Evolutionary conservation across 2,797 vertebrate species (phyloP).

Genomic region (Loris lydekkerianus): DNA sequence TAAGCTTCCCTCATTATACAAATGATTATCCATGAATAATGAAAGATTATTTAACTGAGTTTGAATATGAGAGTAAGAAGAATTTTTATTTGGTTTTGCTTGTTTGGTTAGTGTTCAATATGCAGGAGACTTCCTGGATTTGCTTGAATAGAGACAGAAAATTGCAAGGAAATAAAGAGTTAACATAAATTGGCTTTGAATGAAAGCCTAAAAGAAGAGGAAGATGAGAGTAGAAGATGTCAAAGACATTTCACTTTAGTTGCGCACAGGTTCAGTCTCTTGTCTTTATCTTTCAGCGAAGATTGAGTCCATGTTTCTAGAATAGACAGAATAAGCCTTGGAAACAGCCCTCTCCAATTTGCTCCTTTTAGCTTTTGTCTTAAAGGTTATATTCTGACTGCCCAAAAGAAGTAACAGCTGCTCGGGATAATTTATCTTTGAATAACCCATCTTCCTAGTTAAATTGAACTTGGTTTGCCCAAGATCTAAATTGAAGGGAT

Average conservation of each 20-base stretch:
- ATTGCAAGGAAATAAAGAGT: background rate
- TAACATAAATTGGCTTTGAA: background rate
- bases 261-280: background rate
- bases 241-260: background rate
- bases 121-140: background rate
- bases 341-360: background rate
- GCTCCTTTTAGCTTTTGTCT: background rate
- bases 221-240: background rate
- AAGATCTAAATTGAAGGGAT: background rate
- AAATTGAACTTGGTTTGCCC: background rate
- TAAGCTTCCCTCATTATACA: background rate
- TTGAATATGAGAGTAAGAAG: background rate
- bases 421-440: background rate
- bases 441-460: background rate
- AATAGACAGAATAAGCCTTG: background rate
- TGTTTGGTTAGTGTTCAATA: background rate
- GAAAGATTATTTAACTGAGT: background rate
- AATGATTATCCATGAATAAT: constrained; percentile 18
- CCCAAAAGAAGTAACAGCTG: background rate
- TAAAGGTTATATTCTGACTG: background rate
- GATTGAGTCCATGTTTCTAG: background rate
- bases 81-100: background rate
- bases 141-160: background rate
- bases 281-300: background rate
- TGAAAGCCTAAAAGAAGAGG: background rate